Base-by-base conservation (phyloP, 2,113 vertebrate genomes). In the Ictalurus punctatus region DNA sequence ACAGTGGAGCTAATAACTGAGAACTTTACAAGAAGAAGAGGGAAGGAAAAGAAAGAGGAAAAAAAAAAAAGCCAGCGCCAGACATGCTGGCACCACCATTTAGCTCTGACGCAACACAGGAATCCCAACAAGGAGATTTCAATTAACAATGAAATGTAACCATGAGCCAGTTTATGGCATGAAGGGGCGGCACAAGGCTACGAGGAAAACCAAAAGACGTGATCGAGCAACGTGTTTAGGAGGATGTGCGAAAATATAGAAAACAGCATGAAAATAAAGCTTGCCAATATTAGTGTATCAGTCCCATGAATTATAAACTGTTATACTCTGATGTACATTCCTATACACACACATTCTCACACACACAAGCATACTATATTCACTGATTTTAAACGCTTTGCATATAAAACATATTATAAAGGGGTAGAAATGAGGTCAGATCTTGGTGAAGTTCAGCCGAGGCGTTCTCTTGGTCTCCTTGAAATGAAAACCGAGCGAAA, bases 261-360 rank as follows among this genome's bases (percentile, higher is more conserved):
- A 89, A 87, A 91, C 90, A 90, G 79, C 27, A 85, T 52, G 40
- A 93, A 89, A 91, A 90, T 85, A 91, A 90, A 94, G 92, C 93
- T 93, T 93, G 93, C 94, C 92, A 95, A 94, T 89, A 93, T 93
- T 92, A 93, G 94, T 92, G 91, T 90, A 93, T 94, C 91, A 93
- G 91, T 92, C 92, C 89, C 86, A 88, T 23, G 89, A 90, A 87
- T 91, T 86, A 90, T 91, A 93, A 93, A 93, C 91, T 90, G 91
- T 91, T 92, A 92, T 93, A 90, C 93, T 93, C 89, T 91, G 92
- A 92, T 93, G 91, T 93, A 94, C 92, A 94, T 93, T 92, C 91
- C 90, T 90, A 92, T 87, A 91, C 90, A 91, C 91, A 92, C 83
- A 30, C 40, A 54, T 65, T 71, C 59, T 54, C 17, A 56, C 86